Conservation (phyloP, 1,140 invertebrate genomes). For the Drosophila sturtevanti region DNA sequence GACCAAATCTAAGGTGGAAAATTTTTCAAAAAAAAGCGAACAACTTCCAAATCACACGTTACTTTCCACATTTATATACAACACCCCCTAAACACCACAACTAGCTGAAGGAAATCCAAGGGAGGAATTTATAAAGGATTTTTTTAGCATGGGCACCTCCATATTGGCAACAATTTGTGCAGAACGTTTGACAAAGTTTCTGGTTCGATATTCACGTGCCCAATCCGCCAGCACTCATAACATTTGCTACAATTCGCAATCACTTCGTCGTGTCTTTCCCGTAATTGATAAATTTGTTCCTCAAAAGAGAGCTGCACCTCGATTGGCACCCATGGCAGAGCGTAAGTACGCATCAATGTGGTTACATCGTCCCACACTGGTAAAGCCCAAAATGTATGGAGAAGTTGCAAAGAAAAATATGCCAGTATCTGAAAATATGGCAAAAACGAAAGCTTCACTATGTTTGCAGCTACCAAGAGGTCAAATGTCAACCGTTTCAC, state of each 20-base stretch:
- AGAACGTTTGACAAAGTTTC: conserved; percentile 59
- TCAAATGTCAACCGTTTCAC: neutral
- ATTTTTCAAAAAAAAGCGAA: neutral
- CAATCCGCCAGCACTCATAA: conserved; percentile 9
- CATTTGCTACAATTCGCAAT: conserved; percentile 1
- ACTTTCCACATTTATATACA: conserved; percentile 6
- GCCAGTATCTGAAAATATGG: neutral
- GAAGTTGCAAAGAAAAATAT: neutral
- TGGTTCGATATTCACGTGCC: conserved; percentile 40
- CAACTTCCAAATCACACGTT: conserved; percentile 41
- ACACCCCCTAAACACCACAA: neutral
- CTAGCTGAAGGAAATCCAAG: neutral
- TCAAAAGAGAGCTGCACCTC: neutral
- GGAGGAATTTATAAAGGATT: neutral
- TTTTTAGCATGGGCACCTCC: conserved; percentile 45
- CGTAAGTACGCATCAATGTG: neutral
- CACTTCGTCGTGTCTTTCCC: neutral
- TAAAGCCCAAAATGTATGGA: conserved; percentile 4
- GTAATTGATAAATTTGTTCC: neutral
- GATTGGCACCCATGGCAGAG: neutral
- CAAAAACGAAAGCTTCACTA: neutral
- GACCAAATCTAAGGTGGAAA: neutral
- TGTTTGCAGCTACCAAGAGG: neutral
- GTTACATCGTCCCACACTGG: neutral
- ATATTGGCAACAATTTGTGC: conserved; percentile 67